Evolutionary conservation across 1,140 invertebrate genomes (phyloP).

Genomic region (Drosophila athabasca): DNA sequence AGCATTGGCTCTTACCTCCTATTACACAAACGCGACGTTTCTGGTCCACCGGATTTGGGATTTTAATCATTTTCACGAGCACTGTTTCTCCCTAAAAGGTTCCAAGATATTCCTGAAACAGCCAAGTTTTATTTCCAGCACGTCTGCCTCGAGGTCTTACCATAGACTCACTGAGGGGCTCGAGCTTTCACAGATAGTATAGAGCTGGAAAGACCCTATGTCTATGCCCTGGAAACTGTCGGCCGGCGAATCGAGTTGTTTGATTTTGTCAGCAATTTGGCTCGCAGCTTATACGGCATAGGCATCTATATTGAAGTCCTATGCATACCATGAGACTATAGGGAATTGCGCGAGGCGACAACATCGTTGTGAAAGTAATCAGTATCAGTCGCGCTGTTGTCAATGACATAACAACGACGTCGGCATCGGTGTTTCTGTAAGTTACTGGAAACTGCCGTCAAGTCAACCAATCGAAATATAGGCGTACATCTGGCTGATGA

Average conservation of each 20-base stretch:
- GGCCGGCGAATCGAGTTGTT: not conserved
- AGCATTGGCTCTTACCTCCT: constrained; percentile 83
- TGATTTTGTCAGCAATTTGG: too few species aligned
- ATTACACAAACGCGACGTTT: constrained; percentile 85
- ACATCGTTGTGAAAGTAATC: constrained; percentile 8
- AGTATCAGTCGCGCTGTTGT: constrained; percentile 29
- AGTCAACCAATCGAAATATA: constrained; percentile 1
- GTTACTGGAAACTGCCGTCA: constrained; percentile 1
- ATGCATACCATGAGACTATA: not conserved
- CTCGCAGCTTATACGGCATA: constrained; percentile 3
- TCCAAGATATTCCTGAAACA: too few species aligned
- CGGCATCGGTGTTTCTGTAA: constrained; percentile 20
- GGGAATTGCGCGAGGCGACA: constrained; percentile 18
- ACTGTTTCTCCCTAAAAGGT: too few species aligned
- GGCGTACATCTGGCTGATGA: constrained; percentile 25
- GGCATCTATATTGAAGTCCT: not conserved
- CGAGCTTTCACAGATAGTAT: constrained; percentile 32
- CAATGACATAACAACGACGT: constrained; percentile 28
- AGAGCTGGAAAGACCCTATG: constrained; percentile 18
- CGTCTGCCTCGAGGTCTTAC: constrained; percentile 13
- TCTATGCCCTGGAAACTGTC: constrained; percentile 22
- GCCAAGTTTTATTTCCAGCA: not conserved
- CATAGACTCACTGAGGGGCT: constrained; percentile 39
- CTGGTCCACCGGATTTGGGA: constrained; percentile 38
- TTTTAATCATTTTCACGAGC: constrained; percentile 44